Conservation (phyloP, 2,888 invertebrate species). For the Protonemura montana region DNA sequence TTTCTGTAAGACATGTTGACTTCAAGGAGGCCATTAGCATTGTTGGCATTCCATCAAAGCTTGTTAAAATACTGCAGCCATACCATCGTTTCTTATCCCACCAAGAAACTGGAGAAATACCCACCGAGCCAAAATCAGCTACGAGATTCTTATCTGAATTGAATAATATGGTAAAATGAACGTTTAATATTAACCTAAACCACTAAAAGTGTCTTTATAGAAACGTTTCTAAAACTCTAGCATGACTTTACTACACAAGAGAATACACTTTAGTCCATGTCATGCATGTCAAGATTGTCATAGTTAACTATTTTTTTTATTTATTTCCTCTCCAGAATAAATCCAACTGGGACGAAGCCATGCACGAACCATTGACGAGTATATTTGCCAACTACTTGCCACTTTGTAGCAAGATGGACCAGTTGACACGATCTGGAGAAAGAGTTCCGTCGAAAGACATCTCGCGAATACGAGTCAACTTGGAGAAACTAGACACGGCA, state of each 20-base stretch:
- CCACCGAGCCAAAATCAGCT: neutral
- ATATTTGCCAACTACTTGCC: slow-evolving; percentile 34
- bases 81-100: slow-evolving; percentile 34
- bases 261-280: neutral
- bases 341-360: slow-evolving; percentile 13
- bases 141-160: neutral
- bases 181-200: neutral
- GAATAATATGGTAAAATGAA: slow-evolving; percentile 31
- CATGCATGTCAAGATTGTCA: neutral
- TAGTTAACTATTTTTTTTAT: neutral
- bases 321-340: slow-evolving; percentile 33
- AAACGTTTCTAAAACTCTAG: neutral
- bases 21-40: slow-evolving; percentile 40
- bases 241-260: neutral
- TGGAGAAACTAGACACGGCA: slow-evolving; percentile 17
- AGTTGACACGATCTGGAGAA: neutral
- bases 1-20: slow-evolving; percentile 1
- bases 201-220: neutral
- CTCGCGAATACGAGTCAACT: neutral
- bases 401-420: neutral
- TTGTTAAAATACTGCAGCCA: slow-evolving; percentile 39
- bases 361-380: slow-evolving; percentile 28
- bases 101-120: neutral
- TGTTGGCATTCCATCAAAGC: slow-evolving; percentile 38
- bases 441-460: neutral